These are phyloP conservation scores for Sigmodon hispidus DNA, from an alignment of 2,113 vertebrate genomes.

Conservation along the genomic window DNA sequence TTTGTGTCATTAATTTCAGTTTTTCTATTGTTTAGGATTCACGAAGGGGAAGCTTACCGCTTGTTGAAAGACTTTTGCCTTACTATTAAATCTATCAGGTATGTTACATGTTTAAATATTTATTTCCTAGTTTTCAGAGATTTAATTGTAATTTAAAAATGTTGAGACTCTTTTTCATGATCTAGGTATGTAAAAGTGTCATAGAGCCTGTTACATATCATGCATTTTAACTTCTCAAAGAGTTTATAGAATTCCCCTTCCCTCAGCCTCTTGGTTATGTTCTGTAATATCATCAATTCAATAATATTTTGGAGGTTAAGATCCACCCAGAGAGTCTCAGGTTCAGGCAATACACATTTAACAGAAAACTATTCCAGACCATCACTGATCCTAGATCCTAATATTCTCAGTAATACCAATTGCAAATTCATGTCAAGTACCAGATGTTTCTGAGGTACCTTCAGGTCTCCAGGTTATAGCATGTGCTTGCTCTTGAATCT, in stretches of 20 bases:
- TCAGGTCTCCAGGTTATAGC: not conserved
- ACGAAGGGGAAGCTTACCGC: not conserved
- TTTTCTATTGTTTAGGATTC: slow-evolving; percentile 54
- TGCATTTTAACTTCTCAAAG: not conserved
- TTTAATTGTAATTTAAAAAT: not conserved
- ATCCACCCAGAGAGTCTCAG: not conserved
- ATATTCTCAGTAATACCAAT: not conserved
- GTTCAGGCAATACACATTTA: not conserved
- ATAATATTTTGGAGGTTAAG: not conserved
- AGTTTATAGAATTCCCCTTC: not conserved
- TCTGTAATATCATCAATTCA: not conserved
- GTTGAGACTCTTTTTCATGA: not conserved
- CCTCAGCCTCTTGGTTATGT: not conserved
- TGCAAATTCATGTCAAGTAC: not conserved
- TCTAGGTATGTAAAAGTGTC: not conserved
- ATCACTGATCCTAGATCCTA: not conserved
- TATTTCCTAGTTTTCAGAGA: not conserved
- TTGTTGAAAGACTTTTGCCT: slow-evolving; percentile 73
- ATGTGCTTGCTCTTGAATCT: not conserved
- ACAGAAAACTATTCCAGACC: not conserved
- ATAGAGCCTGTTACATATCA: not conserved
- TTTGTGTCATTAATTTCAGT: slow-evolving; percentile 27
- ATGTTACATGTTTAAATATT: slow-evolving; percentile 31
- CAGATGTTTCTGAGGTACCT: not conserved
- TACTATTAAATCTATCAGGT: slow-evolving; percentile 74